These are phyloP conservation scores for Drosophila koepferae DNA, from an alignment of 2,888 invertebrate species.

Conservation along the genomic window DNA sequence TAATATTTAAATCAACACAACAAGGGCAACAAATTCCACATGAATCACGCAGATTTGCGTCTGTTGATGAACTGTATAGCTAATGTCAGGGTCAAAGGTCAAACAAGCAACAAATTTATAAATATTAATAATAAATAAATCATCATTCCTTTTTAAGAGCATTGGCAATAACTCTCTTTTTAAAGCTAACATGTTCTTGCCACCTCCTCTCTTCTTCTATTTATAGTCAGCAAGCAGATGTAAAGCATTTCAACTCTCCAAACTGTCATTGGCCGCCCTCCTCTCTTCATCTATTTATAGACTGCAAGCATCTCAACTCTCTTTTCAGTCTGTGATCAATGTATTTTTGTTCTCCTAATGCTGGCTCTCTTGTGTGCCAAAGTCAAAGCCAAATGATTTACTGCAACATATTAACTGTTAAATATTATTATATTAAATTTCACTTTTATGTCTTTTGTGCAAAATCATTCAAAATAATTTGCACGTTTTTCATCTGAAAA, in stretches of 20 bases:
- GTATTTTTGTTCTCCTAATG: not conserved
- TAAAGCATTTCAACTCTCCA: not conserved
- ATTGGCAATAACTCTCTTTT: not conserved
- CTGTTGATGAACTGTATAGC: not conserved
- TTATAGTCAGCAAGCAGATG: not conserved
- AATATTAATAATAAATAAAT: not conserved
- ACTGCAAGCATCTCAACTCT: not conserved
- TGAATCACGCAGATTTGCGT: slow-evolving; percentile 11
- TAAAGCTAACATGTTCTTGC: no score
- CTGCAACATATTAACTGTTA: not conserved
- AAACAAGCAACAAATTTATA: not conserved
- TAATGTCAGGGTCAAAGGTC: slow-evolving; percentile 28
- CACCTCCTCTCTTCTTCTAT: not conserved
- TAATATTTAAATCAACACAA: slow-evolving; percentile 12
- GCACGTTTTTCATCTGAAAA: not conserved
- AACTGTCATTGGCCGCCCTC: not conserved
- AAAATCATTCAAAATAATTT: slow-evolving; percentile 3
- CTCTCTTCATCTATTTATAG: not conserved
- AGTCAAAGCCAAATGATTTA: not conserved
- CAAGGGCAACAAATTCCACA: slow-evolving; percentile 7
- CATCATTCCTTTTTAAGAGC: not conserved
- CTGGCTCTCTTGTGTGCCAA: not conserved
- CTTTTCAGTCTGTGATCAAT: not conserved
- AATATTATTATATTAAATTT: slow-evolving; percentile 12
- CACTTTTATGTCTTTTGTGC: not conserved